phyloP scores from a whole-genome alignment of 2,113 vertebrate genomes.

The Datnioides undecimradiatus region DNA sequence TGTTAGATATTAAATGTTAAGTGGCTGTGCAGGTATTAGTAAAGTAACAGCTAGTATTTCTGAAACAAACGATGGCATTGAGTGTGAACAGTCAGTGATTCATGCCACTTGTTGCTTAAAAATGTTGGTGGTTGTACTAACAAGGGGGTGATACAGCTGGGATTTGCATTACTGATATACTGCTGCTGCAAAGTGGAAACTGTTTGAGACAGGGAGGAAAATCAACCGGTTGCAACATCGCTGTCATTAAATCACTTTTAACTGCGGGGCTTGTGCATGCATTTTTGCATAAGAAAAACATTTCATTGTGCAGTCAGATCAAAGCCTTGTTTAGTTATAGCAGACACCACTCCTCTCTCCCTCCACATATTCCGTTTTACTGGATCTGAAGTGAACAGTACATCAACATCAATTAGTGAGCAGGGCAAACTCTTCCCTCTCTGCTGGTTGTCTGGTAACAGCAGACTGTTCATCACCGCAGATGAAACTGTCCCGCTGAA shows the following conservation, averaged over 20 bases:
- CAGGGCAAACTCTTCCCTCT: not conserved
- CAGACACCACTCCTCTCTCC: not conserved
- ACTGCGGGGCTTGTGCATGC: too few relatives aligned
- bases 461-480: slow-evolving; percentile 18
- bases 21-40: not conserved
- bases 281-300: not conserved
- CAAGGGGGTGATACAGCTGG: slow-evolving; percentile 35
- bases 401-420: slow-evolving; percentile 11
- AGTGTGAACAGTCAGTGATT: slow-evolving; percentile 15
- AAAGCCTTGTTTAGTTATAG: not conserved
- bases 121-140: slow-evolving; percentile 9
- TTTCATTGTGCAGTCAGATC: not conserved
- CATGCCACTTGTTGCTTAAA: not conserved
- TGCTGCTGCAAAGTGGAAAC: slow-evolving; percentile 29
- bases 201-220: slow-evolving; percentile 19
- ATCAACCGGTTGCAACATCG: not conserved
- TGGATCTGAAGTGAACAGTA: not conserved
- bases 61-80: not conserved
- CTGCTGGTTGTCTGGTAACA: not conserved
- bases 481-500: slow-evolving; percentile 6
- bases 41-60: not conserved
- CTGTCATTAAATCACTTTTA: not conserved
- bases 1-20: not conserved
- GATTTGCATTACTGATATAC: slow-evolving; percentile 33
- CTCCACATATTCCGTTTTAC: slow-evolving; percentile 8